A percentile compares a stretch with the other conserved stretches of the same genome.
Conservation (phyloP, 2,797 vertebrate species). For the Halcyon badia region DNA sequence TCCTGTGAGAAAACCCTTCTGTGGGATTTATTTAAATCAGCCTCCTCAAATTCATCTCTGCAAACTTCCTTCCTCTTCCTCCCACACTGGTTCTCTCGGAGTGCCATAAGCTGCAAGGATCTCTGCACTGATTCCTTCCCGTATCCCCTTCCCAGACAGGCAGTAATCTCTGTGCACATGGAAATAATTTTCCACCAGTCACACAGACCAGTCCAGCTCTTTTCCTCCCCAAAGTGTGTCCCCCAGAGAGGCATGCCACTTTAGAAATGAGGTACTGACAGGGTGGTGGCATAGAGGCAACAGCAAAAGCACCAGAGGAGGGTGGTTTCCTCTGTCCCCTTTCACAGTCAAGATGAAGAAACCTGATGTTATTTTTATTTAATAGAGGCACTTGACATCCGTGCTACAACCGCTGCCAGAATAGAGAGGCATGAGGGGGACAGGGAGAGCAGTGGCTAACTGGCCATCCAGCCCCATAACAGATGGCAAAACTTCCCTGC, state of each 20-base stretch:
- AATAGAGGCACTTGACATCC: not conserved
- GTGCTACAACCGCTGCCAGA: not conserved
- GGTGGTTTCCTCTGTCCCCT: not conserved
- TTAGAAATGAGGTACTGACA: not conserved
- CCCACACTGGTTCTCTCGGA: not conserved
- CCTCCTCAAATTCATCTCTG: constrained; percentile 9
- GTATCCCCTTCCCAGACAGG: not conserved
- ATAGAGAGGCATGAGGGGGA: rapidly evolving
- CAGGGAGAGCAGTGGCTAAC: not conserved
- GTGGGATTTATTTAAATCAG: constrained; percentile 57
- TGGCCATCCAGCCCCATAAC: not conserved
- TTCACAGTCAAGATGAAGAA: not conserved
- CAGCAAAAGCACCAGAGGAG: not conserved
- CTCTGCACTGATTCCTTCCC: not conserved
- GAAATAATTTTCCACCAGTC: not conserved
- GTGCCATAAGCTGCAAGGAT: not conserved
- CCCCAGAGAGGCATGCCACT: rapidly evolving
- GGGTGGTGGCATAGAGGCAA: not conserved
- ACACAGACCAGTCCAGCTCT: not conserved
- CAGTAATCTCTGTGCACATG: not conserved
- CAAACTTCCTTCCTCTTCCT: constrained; percentile 53
- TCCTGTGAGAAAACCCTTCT: constrained; percentile 41
- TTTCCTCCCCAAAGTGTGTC: not conserved
- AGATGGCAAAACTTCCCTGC: not conserved
- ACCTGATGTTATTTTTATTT: not conserved